Conservation (phyloP, 2,113 vertebrate species). For the Jacana jacana region DNA sequence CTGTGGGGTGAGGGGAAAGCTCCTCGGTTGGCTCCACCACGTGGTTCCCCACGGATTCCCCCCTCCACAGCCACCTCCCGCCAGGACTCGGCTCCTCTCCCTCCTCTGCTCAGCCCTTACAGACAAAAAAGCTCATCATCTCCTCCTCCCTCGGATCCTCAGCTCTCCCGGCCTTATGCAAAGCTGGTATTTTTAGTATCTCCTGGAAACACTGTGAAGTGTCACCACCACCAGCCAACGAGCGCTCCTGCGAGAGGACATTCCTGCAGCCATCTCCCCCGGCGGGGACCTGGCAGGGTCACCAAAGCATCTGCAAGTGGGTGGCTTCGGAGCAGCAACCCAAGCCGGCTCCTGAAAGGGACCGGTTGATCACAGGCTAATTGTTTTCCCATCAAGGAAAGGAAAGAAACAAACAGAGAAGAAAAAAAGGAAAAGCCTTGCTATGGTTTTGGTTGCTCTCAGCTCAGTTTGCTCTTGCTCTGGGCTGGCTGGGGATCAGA, state of each 20-base stretch:
- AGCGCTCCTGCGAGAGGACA: not conserved
- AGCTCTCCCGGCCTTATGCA: not conserved
- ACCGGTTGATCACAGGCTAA: not conserved
- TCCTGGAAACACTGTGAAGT: conserved; percentile 7
- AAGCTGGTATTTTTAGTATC: conserved; percentile 53
- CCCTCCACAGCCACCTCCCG: not conserved
- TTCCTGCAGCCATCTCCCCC: conserved; percentile 8
- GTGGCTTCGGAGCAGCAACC: conserved; percentile 8
- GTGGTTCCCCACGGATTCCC: not conserved
- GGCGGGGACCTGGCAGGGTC: not conserved
- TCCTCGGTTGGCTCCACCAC: accelerated
- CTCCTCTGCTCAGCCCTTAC: not conserved
- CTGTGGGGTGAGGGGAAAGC: not conserved
- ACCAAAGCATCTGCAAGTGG: not conserved
- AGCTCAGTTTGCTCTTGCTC: not conserved
- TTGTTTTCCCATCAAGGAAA: not conserved
- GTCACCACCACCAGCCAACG: conserved; percentile 6
- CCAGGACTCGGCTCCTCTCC: not conserved
- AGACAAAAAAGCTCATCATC: conserved; percentile 12
- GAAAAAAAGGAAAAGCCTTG: not conserved
- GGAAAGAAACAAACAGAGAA: not conserved
- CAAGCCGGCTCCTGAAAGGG: not conserved
- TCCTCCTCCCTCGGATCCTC: conserved; percentile 23
- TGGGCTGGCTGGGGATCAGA: not conserved
- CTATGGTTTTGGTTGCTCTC: not conserved